Percentiles rank a stretch among this genome's conserved stretches.
phyloP scores from a whole-genome alignment of 2,797 vertebrate species.

The Pantherophis vulpinus region DNA sequence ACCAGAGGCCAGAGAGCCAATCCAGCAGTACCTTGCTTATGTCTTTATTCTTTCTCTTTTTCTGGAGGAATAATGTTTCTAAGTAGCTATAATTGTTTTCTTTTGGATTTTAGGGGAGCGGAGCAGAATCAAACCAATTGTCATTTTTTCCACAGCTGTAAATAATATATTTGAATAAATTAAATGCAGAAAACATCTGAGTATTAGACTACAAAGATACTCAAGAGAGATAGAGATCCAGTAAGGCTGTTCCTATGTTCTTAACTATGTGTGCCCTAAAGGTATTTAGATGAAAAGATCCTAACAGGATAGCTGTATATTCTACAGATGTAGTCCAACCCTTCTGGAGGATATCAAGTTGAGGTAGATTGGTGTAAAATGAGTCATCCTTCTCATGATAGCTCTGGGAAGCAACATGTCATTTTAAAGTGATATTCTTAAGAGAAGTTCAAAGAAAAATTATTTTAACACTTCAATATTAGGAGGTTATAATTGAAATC shows the following conservation, averaged over 20 bases:
- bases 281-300: not conserved
- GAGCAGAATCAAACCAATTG: not conserved
- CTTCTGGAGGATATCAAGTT: not conserved
- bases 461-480: not conserved
- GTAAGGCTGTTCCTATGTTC: not conserved
- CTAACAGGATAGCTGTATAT: not conserved
- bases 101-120: not conserved
- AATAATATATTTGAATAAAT: not conserved
- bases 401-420: not conserved
- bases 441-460: not conserved
- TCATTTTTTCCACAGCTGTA: not conserved
- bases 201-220: not conserved
- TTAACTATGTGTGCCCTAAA: not conserved
- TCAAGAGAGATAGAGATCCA: not conserved
- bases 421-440: constrained; percentile 21
- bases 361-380: not conserved
- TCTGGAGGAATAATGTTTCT: not conserved
- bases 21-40: not conserved
- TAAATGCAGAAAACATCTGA: not conserved
- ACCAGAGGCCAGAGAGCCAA: not conserved
- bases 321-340: not conserved
- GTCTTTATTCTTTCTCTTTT: not conserved
- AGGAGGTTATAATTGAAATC: not conserved
- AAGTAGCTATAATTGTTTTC: not conserved
- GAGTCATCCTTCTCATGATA: not conserved